A percentile compares a stretch with the other conserved stretches of the same genome.
Evolutionary conservation across 2,888 invertebrate genomes (phyloP).

Genomic region (Itoplectis maculator): DNA sequence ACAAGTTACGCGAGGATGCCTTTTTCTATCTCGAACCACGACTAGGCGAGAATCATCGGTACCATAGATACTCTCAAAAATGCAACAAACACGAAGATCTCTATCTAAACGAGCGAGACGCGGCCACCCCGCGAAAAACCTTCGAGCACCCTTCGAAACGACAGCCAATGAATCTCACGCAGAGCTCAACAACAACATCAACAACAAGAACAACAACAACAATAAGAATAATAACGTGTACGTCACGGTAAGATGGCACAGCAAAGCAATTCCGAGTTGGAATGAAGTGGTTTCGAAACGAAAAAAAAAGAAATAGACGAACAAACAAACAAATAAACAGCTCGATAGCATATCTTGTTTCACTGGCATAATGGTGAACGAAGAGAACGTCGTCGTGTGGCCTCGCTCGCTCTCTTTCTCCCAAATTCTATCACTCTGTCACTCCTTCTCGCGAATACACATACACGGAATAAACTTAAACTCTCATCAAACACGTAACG

Average conservation of each 20-base stretch:
- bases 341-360: slow-evolving; percentile 5
- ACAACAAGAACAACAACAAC: slow-evolving; percentile 17
- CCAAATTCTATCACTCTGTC: neutral
- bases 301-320: neutral
- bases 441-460: neutral
- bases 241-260: slow-evolving; percentile 51
- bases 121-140: slow-evolving; percentile 24
- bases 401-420: slow-evolving; percentile 36
- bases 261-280: slow-evolving; percentile 40
- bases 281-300: slow-evolving; percentile 26
- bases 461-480: slow-evolving; percentile 13
- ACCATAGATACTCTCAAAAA: slow-evolving; percentile 55
- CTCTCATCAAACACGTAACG: slow-evolving; percentile 27
- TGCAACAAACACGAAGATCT: slow-evolving; percentile 42
- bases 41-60: slow-evolving; percentile 28
- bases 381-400: slow-evolving; percentile 39
- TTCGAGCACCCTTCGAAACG: neutral
- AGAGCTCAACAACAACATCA: slow-evolving; percentile 36
- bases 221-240: slow-evolving; percentile 29
- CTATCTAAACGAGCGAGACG: slow-evolving; percentile 36
- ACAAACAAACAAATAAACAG: slow-evolving; percentile 30
- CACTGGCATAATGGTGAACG: slow-evolving; percentile 12
- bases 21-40: slow-evolving; percentile 20
- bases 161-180: neutral
- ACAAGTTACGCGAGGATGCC: neutral